Evolutionary conservation across 2,888 invertebrate genomes (phyloP), one percentile per base, ranked within the genome.

Genomic region (Tridacna gigas): DNA sequence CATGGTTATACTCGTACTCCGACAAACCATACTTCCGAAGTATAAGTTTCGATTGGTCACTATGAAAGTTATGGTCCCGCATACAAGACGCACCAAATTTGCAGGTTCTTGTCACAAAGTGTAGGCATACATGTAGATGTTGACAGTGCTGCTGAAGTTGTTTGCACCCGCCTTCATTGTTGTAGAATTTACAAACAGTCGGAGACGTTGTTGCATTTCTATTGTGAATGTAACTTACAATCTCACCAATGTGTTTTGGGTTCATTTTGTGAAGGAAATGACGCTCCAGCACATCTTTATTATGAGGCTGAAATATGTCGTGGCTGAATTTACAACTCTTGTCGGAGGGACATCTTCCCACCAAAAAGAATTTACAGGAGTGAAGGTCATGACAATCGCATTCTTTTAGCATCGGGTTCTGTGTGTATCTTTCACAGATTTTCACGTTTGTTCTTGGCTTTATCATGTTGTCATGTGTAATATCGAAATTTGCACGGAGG

Each of bases 181-280:
- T 80, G 71, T 80, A 80, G 37, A 80, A 80, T 65, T 76, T 80
- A 63, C 80, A 80, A 25, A 80, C 66, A 48, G 74, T 67, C 13
- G 80, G 80, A 1, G 66, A 26, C 0, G 80, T 80, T 15, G 80
- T 47, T 18, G 45, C 20, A 51, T 80, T 80, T 67, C 80, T 37
- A 15, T 61, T 80, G 25, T 56, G 56, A 18, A 56, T 9, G 20
- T 47, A 13, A 0, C 61, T 47, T 20, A 71, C 15, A 51, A 78
- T 22, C 5, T 45, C 37, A 25, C 51, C 28, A 5, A 71, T 37
- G 12, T 25, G 1, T n/a, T n/a, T 20, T 26, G 4, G 4, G 2
- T 18, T 61, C 47, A 61, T 37, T 26, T 15, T 56, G 28, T 56
- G 26, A 3, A 65, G 66, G 11, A 4, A 25, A 25, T 65, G 66